Percentiles rank a stretch among this genome's conserved stretches.
Conservation (phyloP, 2,888 invertebrate species). For the Hedya salicella region DNA sequence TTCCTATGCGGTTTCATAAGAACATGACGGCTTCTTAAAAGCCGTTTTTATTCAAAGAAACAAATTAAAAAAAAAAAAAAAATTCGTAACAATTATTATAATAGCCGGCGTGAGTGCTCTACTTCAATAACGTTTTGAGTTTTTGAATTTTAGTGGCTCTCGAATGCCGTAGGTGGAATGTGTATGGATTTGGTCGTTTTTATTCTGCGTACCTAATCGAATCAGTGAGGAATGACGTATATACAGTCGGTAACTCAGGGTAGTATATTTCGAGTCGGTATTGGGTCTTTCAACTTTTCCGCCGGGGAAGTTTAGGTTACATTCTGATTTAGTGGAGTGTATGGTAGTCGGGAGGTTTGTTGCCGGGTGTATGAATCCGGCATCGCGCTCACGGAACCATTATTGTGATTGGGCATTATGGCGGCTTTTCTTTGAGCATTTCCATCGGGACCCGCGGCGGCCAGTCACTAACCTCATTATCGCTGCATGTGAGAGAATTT, state of each 20-base stretch:
- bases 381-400: conserved; percentile 40
- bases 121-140: conserved; percentile 20
- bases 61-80: conserved; percentile 7
- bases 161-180: conserved; percentile 28
- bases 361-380: conserved; percentile 28
- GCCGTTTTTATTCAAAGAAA: neutral
- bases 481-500: conserved; percentile 56
- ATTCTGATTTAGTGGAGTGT: neutral
- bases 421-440: conserved; percentile 40
- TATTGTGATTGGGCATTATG: conserved; percentile 40
- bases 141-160: conserved; percentile 22
- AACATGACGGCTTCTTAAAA: conserved; percentile 11
- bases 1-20: conserved; percentile 6
- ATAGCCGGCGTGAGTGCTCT: conserved; percentile 17
- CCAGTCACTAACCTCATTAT: conserved; percentile 62
- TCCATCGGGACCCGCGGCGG: conserved; percentile 38
- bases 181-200: conserved; percentile 31
- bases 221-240: conserved; percentile 38
- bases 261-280: neutral
- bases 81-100: conserved; percentile 16
- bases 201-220: conserved; percentile 42
- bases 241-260: conserved; percentile 9
- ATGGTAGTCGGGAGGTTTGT: neutral
- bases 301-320: neutral
- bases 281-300: neutral